A percentile compares a stretch with the other conserved stretches of the same genome.
Evolutionary conservation across 2,888 invertebrate species (phyloP).

Genomic region (Zelleria hepariella): DNA sequence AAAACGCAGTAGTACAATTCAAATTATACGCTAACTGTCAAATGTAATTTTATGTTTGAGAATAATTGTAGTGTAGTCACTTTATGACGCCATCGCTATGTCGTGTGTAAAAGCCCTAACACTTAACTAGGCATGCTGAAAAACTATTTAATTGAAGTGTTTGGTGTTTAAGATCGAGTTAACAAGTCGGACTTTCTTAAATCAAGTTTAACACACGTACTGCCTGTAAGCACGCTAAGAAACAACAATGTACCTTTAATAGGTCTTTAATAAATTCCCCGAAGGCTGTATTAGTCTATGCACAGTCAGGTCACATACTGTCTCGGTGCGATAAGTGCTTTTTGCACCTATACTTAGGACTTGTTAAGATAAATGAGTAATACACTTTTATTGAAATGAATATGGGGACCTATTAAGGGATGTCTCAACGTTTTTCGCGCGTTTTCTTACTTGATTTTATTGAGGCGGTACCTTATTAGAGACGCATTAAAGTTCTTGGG

Average conservation of each 20-base stretch:
- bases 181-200: background rate
- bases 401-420: conserved; percentile 8
- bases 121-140: background rate
- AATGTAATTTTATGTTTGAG: too few species aligned
- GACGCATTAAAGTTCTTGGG: background rate
- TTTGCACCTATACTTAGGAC: background rate
- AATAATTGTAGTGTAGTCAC: too few species aligned
- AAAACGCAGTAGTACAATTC: too few species aligned
- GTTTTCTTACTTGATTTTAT: background rate
- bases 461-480: background rate
- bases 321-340: background rate
- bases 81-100: too few species aligned
- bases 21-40: too few species aligned
- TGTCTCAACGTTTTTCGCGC: background rate
- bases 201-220: background rate
- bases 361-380: background rate
- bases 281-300: background rate
- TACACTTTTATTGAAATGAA: conserved; percentile 7
- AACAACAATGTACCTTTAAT: background rate
- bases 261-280: background rate
- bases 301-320: background rate
- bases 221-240: background rate
- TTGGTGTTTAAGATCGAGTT: background rate
- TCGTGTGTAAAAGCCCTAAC: background rate
- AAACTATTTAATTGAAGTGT: background rate